Percentiles rank a stretch among this genome's conserved stretches.
Conservation (phyloP, 2,113 vertebrate species). For the Osmerus eperlanus region DNA sequence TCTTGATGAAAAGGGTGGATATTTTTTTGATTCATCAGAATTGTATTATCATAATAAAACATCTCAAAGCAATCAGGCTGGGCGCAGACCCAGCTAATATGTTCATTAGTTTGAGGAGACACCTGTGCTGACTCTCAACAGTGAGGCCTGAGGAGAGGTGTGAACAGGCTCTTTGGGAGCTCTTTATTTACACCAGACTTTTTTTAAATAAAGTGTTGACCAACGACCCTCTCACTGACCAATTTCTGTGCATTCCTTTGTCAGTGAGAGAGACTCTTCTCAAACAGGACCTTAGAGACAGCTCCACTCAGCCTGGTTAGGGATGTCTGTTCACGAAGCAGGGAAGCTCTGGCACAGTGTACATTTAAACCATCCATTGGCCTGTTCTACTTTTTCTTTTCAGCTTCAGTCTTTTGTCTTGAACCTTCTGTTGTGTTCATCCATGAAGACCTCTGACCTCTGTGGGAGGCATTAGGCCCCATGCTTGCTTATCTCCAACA, state of each 20-base stretch:
- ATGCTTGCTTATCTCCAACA: too few relatives aligned
- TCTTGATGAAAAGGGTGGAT: constrained; percentile 12
- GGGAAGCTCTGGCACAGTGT: too few relatives aligned
- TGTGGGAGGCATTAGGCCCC: too few relatives aligned
- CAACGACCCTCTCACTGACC: constrained; percentile 42
- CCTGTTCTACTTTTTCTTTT: too few relatives aligned
- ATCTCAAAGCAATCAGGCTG: constrained; percentile 18
- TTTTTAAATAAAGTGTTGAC: constrained; percentile 48
- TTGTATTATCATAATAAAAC: constrained; percentile 19
- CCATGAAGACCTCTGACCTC: too few relatives aligned
- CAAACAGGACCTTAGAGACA: neutral
- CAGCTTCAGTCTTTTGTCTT: neutral
- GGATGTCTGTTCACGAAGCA: too few relatives aligned
- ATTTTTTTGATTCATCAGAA: neutral
- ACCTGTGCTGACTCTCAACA: constrained; percentile 46
- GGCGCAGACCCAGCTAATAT: constrained; percentile 38
- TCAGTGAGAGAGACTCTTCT: constrained; percentile 50
- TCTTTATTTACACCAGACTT: constrained; percentile 43
- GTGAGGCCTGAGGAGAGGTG: constrained; percentile 34
- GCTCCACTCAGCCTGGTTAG: too few relatives aligned
- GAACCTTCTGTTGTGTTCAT: neutral
- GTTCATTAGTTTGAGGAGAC: constrained; percentile 54
- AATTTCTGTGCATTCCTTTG: constrained; percentile 61
- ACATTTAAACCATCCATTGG: too few relatives aligned
- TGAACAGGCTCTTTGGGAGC: constrained; percentile 48